Evolutionary conservation across 2,113 vertebrate genomes (phyloP), one percentile per base, ranked within the genome.

Genomic region (Ceuthmochares aereus): DNA sequence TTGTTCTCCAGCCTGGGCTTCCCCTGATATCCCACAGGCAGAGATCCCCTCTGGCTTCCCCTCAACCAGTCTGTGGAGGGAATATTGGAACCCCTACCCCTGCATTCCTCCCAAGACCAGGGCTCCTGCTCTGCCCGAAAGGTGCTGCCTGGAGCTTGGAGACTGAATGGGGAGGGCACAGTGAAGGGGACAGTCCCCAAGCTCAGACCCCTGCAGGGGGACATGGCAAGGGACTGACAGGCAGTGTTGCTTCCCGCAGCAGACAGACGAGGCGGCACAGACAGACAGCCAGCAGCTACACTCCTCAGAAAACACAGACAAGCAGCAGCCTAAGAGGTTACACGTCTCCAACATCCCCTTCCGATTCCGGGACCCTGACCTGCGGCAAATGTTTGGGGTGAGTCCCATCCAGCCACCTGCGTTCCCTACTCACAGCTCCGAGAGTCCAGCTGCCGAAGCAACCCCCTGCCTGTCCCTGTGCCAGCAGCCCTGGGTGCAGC

Each of bases 301-400:
- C 95, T 94, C 98, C 92, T 97, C 98, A 67, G 98, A 99, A 85
- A 97, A 87, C 96, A 98, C 99, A 83, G 99, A 99, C 98, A 99
- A 99, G 97, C 99, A 99, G 98, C 99, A 99, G 97, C 99, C 99
- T 97, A 99, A 99, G 97, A 95, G 99, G 97, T 98, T 99, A 96
- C 99, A 99, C 27, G 99, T 99, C 97, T 99, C 99, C 98, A 99
- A 99, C 98, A 99, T 99, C 98, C 99, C 99, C 97, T 99, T 99
- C 98, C 99, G 99, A 95, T 99, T 99, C 98, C 98, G 99, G 94
- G 99, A 99, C 98, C 99, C 99, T 0, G 99, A 99, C 97, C 98
- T 99, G 86, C 98, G 99, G 98, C 99, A 99, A 98, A 99, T 99
- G 99, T 99, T 99, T 37, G 99, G 99, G 98, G 99, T 99, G 97